Conservation (phyloP, 2,797 vertebrate species). For the Trematomus bernacchii region DNA sequence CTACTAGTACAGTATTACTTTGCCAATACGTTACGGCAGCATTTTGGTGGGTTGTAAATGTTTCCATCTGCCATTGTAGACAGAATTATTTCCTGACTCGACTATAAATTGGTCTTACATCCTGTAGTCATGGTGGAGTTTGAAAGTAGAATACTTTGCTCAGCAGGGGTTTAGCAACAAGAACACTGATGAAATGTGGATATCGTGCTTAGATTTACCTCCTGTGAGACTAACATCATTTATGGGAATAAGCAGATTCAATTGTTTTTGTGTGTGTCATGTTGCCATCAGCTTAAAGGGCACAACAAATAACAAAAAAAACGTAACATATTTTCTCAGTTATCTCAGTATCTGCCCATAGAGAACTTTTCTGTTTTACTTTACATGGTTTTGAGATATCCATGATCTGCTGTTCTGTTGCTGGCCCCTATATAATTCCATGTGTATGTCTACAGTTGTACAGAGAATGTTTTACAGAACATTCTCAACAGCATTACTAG, state of each 20-base stretch:
- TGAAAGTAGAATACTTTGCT: conserved; percentile 11
- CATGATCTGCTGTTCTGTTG: not conserved
- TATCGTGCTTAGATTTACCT: not conserved
- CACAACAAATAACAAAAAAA: conserved; percentile 4
- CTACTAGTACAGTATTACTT: not conserved
- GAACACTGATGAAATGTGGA: not conserved
- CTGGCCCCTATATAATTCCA: not conserved
- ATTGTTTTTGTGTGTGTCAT: not conserved
- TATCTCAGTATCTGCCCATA: not conserved
- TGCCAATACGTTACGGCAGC: not conserved
- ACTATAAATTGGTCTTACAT: conserved; percentile 1
- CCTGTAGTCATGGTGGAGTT: not conserved
- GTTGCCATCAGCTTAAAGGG: not conserved
- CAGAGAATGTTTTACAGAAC: not conserved
- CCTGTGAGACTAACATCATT: conserved; percentile 8
- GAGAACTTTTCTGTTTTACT: not conserved
- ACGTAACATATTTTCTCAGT: not conserved
- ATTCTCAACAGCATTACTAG: conserved; percentile 21
- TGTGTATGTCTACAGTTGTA: not conserved
- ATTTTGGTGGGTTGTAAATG: not conserved
- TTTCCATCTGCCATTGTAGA: not conserved
- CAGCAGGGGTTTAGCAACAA: conserved; percentile 19
- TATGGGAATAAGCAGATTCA: not conserved
- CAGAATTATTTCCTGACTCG: not conserved
- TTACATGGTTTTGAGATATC: not conserved